Base-by-base conservation (phyloP, 2,113 vertebrate genomes). In the Albula goreensis region DNA sequence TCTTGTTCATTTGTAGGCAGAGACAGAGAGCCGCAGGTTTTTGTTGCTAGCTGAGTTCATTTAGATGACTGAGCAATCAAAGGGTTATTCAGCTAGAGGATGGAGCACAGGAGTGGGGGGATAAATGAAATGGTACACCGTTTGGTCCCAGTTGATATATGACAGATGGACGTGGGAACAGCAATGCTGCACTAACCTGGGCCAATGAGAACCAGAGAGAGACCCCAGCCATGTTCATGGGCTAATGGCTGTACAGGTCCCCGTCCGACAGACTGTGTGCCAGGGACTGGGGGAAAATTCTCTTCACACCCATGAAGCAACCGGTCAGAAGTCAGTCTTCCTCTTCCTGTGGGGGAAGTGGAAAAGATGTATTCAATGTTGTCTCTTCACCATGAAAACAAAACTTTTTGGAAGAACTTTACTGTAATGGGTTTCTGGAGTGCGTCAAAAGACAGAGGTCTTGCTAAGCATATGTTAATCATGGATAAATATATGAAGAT, bases 311-410 rank as follows among this genome's bases (percentile, higher is more conserved):
- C 80, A 74, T 85, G 31, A 86, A 56, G 78, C 83, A 60, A 87
- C 87, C 87, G 87, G 91, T 92, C 89, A 91, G 78, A 89, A 88
- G 92, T 92, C 90, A 92, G 85, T 81, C 80, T 77, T 88, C 57
- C 81, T 86, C 90, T 92, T 95, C 91, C 92, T 92, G 82, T 78
- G 82, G 85, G 91, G 31, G 92, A 92, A 92, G 90, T 90, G 90
- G 89, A 93, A 93, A 92, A 90, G 86, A 93, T 89, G 87, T 85
- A 90, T 90, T 89, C 88, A 89, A 86, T 85, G 22, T 86, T 63
- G 78, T 88, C 83, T 85, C 78, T 79, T 86, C 86, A 83, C 90
- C 82, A 86, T 85, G 87, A 91, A 85, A 84, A 82, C 52, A 51
- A 63, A 25, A 82, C 41, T 5, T 66, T 7, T 66, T 25, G 17